Conservation (phyloP, 2,888 invertebrate species). For the Lepidocyrtoides sp. region DNA sequence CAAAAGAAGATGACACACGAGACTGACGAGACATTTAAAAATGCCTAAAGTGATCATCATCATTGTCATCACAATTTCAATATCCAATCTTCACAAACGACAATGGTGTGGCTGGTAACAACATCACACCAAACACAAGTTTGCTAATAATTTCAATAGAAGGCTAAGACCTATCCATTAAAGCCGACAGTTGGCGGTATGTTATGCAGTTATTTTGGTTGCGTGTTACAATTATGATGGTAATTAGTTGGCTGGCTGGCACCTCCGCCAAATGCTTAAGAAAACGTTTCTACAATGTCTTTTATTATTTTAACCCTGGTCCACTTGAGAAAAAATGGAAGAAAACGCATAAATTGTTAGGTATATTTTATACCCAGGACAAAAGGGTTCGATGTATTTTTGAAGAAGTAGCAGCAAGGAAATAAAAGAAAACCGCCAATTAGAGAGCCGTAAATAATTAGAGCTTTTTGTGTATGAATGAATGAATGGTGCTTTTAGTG, state of each 20-base stretch:
- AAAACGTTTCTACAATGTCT: neutral
- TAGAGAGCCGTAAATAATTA: slow-evolving; percentile 73
- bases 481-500: neutral
- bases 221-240: slow-evolving; percentile 6
- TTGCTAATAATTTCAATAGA: slow-evolving; percentile 17
- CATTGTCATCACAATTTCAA: neutral
- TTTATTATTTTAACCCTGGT: slow-evolving; percentile 17
- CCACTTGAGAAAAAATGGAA: slow-evolving; percentile 2
- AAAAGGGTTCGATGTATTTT: neutral
- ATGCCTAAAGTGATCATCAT: neutral
- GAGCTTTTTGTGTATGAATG: slow-evolving; percentile 60
- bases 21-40: slow-evolving; percentile 13
- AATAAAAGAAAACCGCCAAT: slow-evolving; percentile 66
- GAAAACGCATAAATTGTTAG: slow-evolving; percentile 21
- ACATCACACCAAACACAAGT: neutral
- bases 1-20: slow-evolving; percentile 34
- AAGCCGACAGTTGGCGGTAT: too few species aligned
- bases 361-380: neutral
- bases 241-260: slow-evolving; percentile 30
- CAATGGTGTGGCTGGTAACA: too few species aligned
- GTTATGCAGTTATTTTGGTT: neutral
- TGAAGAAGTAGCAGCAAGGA: slow-evolving; percentile 20
- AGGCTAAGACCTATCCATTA: slow-evolving; percentile 14
- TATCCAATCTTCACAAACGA: too few species aligned
- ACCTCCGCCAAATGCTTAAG: neutral